Evolutionary conservation across 1,140 invertebrate genomes (phyloP), one percentile per base, ranked within the genome.

Genomic region (Calliopsis andreniformis): DNA sequence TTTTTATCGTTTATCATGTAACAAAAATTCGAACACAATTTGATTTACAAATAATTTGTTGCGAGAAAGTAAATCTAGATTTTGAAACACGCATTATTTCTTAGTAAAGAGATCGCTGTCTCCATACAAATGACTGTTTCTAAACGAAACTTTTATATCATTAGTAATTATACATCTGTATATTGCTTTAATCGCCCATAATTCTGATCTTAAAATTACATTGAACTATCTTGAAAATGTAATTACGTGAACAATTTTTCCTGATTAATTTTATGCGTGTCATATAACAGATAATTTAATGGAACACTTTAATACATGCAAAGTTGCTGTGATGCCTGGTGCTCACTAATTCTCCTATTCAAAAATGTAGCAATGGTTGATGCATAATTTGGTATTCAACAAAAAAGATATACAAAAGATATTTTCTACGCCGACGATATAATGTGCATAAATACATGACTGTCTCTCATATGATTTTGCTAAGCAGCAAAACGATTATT

Each of bases 271-370:
- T 20, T 35, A 49, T 14, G 35, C 30, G 30, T 49, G 16, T 43
- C 23, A 25, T 78, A 49, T 28, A 61, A 77, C 42, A 67, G 23
- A 75, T 35, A 30, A 45, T 58, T 61, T 10, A 69, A 32, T 59
- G 43, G 69, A 0, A 72, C 43, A 32, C 49, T 56, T 59, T 42
- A 56, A 69, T 56, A 75, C 20, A 69, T 55, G 56, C 23, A 78
- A 62, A 67, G 35, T 67, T 51, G 32, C 14, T 56, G 25, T 20
- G 23, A 63, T 61, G 43, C 67, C 76, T 25, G 61, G 32, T 67
- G 67, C 51, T 76, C 61, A 55, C 59, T 76, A 62, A 20, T 47
- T 77, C 56, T 47, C 20, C 39, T 51, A 58, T 58, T 81, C 55
- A 61, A 81, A 70, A 53, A 30, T 32, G 25, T 16, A 49, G 14